Conservation (phyloP, 2,888 invertebrate genomes). For the Melanostoma mellinum region DNA sequence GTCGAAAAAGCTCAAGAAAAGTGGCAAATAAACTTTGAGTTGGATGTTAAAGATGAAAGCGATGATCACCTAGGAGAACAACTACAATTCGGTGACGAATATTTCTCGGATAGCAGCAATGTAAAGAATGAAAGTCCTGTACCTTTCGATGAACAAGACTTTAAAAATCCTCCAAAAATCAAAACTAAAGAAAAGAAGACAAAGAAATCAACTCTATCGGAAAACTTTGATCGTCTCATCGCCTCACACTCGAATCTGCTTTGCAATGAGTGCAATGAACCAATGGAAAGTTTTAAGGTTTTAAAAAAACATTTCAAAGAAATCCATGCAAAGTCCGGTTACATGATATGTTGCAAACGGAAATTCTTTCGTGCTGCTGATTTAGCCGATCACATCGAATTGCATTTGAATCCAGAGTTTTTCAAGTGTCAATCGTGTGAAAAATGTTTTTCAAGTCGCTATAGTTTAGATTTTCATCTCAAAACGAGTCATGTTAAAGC, state of each 20-base stretch:
- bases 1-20: conserved; percentile 50
- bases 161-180: background rate
- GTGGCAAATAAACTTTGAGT: conserved; percentile 25
- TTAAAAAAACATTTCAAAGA: conserved; percentile 71
- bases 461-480: conserved; percentile 44
- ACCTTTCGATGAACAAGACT: background rate
- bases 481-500: conserved; percentile 37
- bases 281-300: conserved; percentile 68
- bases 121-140: background rate
- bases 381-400: conserved; percentile 74
- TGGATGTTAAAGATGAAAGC: background rate
- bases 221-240: conserved; percentile 69
- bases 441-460: conserved; percentile 52
- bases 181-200: conserved; percentile 2
- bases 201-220: conserved; percentile 23
- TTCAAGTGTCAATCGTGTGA: conserved; percentile 71
- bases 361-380: conserved; percentile 72
- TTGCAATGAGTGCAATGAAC: conserved; percentile 69
- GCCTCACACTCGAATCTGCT: conserved; percentile 68
- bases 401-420: conserved; percentile 74
- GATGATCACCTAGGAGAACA: background rate
- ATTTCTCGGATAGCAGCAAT: background rate
- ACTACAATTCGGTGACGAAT: background rate
- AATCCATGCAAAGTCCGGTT: conserved; percentile 68
- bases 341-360: conserved; percentile 73